These are phyloP conservation scores for Hyles vespertilio DNA, from an alignment of 1,140 invertebrate species.

Conservation along the genomic window DNA sequence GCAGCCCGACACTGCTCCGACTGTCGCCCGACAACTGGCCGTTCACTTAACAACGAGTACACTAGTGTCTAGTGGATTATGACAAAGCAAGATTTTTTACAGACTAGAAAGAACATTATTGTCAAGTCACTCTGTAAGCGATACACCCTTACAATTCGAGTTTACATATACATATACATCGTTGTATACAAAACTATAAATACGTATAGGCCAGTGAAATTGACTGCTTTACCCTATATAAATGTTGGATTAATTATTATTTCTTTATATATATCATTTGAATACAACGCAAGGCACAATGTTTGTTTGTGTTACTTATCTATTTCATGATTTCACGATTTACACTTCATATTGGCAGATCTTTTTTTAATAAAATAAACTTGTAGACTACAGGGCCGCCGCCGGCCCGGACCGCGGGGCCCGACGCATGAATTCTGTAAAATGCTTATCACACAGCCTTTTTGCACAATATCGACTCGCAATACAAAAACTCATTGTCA, in stretches of 20 bases:
- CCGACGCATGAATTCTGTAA: conserved; percentile 23
- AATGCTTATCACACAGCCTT: conserved; percentile 59
- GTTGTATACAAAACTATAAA: conserved; percentile 55
- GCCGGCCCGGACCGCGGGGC: no score
- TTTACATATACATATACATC: conserved; percentile 24
- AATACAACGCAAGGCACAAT: conserved; percentile 70
- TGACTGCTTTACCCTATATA: conserved; percentile 65
- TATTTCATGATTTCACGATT: conserved; percentile 40
- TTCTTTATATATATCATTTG: conserved; percentile 34
- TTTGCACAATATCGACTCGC: conserved; percentile 31
- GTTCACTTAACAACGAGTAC: conserved; percentile 8
- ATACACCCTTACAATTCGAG: conserved; percentile 65
- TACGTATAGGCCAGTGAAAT: conserved; percentile 61
- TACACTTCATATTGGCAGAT: conserved; percentile 46
- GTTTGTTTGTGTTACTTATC: conserved; percentile 41
- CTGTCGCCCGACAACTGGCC: neutral
- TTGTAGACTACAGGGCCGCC: neutral
- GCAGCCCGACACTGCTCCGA: no score
- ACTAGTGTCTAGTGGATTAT: conserved; percentile 8
- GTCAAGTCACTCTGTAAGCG: conserved; percentile 60
- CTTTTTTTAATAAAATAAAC: conserved; percentile 33
- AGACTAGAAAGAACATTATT: conserved; percentile 71
- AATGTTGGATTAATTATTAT: conserved; percentile 46
- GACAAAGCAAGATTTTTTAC: conserved; percentile 57
- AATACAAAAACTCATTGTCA: conserved; percentile 42